Base-by-base conservation (phyloP, 2,113 vertebrate genomes). In the Galbula dea region DNA sequence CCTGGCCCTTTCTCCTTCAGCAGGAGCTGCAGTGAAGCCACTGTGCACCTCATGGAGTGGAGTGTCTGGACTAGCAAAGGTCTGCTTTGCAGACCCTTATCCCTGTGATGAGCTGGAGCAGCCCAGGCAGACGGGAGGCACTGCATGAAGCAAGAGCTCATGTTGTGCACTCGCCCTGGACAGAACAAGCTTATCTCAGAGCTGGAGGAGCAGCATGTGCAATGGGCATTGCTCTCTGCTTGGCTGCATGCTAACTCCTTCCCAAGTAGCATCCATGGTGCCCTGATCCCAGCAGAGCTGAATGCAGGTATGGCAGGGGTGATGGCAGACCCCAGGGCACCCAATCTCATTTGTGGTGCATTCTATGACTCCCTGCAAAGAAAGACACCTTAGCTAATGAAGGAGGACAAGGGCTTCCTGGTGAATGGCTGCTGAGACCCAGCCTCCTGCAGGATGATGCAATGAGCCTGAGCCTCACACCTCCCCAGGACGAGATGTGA, bases 251-350 rank as follows among this genome's bases (percentile, higher is more conserved):
- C 72, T 6, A 7, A 67, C 10, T 52, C 63, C 0, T 18, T 34
- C 37, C 58, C 59, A 0, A 4, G 10, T 9, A n/a, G 15, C 21
- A 58, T 10, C 58, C 82, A 8, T 16, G 20, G n/a, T 2, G 20
- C 8, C 43, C 54, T 2, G 3, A 16, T 2, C 11, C 32, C 41
- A 9, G 3, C 0, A 0, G 52, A 34, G 49, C 1, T 4, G 85
- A 57, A 34, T 1, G 2, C n/a, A 8, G 43, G 36, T 17, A 3
- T 1, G 1, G 1, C 5, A 1, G 36, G 43, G 39, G 12, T 22
- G 65, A 10, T 14, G 36, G 39, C 75, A 68, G 52, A 29, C 1
- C 49, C 51, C 0, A 1, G 7, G 61, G 43, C 55, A 58, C 51
- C 32, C 39, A 27, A 15, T 43, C 41, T 43, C 41, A 43, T 6